These are phyloP conservation scores for Premnoplex brunnescens DNA, from an alignment of 2,797 vertebrate species.

Conservation along the genomic window DNA sequence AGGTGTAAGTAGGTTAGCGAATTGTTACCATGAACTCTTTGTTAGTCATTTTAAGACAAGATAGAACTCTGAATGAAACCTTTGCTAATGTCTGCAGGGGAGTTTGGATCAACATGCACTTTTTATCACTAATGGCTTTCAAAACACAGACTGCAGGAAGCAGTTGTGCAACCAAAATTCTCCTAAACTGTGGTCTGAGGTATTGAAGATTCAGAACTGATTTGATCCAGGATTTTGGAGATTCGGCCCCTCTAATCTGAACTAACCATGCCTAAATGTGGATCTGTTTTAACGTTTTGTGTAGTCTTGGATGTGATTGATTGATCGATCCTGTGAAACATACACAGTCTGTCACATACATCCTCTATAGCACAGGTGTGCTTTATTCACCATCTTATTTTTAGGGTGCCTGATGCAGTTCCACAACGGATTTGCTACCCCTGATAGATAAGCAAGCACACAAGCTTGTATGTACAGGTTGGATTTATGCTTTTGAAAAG, in stretches of 20 bases:
- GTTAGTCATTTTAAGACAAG: background rate
- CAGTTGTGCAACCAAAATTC: background rate
- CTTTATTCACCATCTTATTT: background rate
- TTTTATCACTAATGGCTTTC: background rate
- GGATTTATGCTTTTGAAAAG: background rate
- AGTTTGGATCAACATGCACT: background rate
- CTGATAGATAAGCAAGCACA: background rate
- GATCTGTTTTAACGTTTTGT: background rate
- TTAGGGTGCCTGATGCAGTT: background rate
- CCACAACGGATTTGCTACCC: background rate
- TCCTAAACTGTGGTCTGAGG: background rate
- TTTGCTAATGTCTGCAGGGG: background rate
- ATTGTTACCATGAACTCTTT: background rate
- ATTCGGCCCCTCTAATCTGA: background rate
- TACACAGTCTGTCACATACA: fast-evolving
- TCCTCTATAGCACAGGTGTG: background rate
- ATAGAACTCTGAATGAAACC: background rate
- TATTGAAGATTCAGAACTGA: background rate
- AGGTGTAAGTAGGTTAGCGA: background rate
- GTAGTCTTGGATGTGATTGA: background rate
- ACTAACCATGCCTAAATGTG: background rate
- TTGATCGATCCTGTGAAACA: no score
- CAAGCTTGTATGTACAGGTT: background rate
- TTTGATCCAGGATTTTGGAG: background rate
- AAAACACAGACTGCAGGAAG: background rate